Evolutionary conservation across 2,113 vertebrate genomes (phyloP).

Genomic region (Psittacula cyanocephala): DNA sequence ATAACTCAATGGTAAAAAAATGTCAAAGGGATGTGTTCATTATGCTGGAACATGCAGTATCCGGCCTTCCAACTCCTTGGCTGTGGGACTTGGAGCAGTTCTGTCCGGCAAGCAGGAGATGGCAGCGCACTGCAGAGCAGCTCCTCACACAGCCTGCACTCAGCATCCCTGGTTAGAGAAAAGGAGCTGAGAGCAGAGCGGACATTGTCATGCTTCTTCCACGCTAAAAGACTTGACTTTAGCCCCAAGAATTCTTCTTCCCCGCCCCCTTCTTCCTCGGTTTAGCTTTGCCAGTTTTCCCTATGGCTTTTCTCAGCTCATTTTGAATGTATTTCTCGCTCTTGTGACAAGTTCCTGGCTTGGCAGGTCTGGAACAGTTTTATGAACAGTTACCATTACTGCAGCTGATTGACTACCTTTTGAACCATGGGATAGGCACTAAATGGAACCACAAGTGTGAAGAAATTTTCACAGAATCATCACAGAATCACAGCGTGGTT

Average conservation of each 20-base stretch:
- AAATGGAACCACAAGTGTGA: neutral
- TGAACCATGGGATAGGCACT: neutral
- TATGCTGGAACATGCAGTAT: accelerated
- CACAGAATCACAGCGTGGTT: no score
- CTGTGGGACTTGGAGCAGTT: neutral
- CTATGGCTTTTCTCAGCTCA: neutral
- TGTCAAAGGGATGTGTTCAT: accelerated
- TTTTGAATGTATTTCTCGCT: neutral
- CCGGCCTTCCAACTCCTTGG: neutral
- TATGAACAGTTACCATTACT: neutral
- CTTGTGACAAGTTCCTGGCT: neutral
- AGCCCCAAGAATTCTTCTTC: neutral
- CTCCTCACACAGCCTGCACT: neutral
- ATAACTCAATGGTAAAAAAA: neutral
- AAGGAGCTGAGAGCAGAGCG: neutral
- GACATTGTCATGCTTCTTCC: neutral
- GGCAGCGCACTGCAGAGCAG: neutral
- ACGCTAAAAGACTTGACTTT: neutral
- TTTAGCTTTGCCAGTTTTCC: neutral
- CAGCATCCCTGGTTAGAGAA: neutral
- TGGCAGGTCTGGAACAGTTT: neutral
- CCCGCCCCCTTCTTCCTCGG: accelerated
- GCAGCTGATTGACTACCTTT: neutral
- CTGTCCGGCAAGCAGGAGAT: neutral
- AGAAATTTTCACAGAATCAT: neutral